These are phyloP conservation scores for Petrocephalus sullivani DNA, from an alignment of 2,797 vertebrate genomes.

Conservation along the genomic window DNA sequence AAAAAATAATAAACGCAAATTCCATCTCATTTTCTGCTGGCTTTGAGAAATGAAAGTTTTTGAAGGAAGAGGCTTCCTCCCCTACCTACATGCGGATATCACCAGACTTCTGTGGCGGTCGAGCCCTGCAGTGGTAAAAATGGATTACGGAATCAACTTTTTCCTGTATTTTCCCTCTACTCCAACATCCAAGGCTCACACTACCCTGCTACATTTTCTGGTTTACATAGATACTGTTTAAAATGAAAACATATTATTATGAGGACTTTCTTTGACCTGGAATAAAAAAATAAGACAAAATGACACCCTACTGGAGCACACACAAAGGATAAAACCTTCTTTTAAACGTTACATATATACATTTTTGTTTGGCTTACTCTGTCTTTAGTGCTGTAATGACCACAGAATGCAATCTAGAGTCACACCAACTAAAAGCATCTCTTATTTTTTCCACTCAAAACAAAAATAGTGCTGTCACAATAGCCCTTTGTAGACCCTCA, in stretches of 20 bases:
- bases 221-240: not conserved
- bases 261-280: not conserved
- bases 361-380: not conserved
- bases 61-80: slow-evolving; percentile 40
- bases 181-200: not conserved
- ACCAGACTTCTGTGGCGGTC: slow-evolving; percentile 49
- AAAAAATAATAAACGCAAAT: slow-evolving; percentile 33
- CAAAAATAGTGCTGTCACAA: slow-evolving; percentile 2
- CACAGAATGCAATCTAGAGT: not conserved
- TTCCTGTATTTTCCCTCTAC: slow-evolving; percentile 15
- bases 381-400: not conserved
- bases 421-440: not conserved
- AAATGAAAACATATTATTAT: not conserved
- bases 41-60: slow-evolving; percentile 12
- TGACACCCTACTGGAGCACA: not conserved
- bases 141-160: slow-evolving; percentile 22
- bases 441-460: not conserved
- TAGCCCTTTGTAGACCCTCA: not conserved
- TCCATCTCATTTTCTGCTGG: slow-evolving; percentile 31
- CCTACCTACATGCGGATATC: slow-evolving; percentile 24
- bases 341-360: not conserved
- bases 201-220: not conserved
- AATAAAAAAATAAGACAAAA: not conserved
- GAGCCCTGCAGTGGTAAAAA: slow-evolving; percentile 46
- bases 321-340: not conserved